Conservation (phyloP, 2,797 vertebrate genomes). For the Tarsius wallacei region DNA sequence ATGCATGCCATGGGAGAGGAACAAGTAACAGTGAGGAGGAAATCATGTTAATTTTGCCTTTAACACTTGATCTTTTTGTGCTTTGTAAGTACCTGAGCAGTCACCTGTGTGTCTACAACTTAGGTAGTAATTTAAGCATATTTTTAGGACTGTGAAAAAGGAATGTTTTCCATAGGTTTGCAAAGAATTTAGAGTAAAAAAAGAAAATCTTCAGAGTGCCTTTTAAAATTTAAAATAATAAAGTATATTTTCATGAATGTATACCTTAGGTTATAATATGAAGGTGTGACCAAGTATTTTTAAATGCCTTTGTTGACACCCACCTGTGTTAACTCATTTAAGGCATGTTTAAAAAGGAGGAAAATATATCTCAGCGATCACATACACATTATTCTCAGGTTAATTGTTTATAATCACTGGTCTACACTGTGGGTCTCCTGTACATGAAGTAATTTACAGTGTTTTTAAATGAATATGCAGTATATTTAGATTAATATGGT, state of each 20-base stretch:
- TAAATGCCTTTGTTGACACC: not conserved
- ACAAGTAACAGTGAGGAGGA: constrained; percentile 81
- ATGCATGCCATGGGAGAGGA: constrained; percentile 83
- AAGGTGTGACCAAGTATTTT: not conserved
- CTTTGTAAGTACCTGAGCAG: constrained; percentile 55
- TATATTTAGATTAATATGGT: not conserved
- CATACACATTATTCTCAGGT: not conserved
- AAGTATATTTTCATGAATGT: not conserved
- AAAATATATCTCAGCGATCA: not conserved
- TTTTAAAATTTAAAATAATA: constrained; percentile 54
- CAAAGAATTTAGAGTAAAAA: not conserved
- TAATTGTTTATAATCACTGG: not conserved
- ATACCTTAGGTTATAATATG: not conserved
- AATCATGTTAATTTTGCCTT: constrained; percentile 71
- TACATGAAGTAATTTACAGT: not conserved
- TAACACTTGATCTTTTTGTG: constrained; percentile 62
- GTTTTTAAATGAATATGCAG: not conserved
- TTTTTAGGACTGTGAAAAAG: not conserved
- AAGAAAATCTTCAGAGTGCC: not conserved
- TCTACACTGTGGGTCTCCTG: not conserved
- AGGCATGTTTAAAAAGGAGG: not conserved
- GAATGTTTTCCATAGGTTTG: not conserved
- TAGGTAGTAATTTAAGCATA: not conserved
- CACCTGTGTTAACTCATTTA: not conserved
- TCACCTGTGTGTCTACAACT: constrained; percentile 35